Base-by-base conservation (phyloP, 2,113 vertebrate genomes). In the Galbula dea region DNA sequence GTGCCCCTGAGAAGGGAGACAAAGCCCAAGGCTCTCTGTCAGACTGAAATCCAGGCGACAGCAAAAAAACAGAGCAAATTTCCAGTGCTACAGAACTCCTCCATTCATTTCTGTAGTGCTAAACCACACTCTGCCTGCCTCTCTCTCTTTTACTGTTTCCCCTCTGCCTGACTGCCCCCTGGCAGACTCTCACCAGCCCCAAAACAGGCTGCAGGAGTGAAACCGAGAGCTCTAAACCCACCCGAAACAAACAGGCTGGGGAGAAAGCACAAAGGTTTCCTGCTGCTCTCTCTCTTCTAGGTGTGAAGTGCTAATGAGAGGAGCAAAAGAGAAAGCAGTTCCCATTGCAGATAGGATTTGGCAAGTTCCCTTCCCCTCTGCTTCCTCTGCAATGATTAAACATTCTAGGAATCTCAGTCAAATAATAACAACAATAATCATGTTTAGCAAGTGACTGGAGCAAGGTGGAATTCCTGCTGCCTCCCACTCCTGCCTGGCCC, bases 41-140 rank as follows among this genome's bases (percentile, higher is more conserved):
- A 61, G 61, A 95, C 30, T 1, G 30, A 91, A 90, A 94, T 78
- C 43, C 77, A 61, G 71, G 1, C 83, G 55, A 30, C 88, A 88
- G 86, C 80, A 78, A 61, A 84, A 86, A 49, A 14, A 43, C 30
- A 29, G 67, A 73, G 69, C 10, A 45, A 51, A 59, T 94, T 96
- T 88, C 90, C 88, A 85, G 83, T 6, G 66, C 39, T 63, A 11
- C 85, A 86, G 51, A 87, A 94, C 39, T 3, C 7, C 32, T 39
- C 67, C 3, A 3, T 5, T 95, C 71, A 55, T 95, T 90, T 81
- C 86, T 69, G 88, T 22, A 90, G 76, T 34, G 48, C 69, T 49
- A 57, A 94, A 82, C 73, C 93, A 82, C 83, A 41, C 10, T 74
- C 75, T 37, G 30, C 15, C 55, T 39, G 78, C 41, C 15, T 15